Evolutionary conservation across 2,113 vertebrate species (phyloP).

Genomic region (Tetrao urogallus): DNA sequence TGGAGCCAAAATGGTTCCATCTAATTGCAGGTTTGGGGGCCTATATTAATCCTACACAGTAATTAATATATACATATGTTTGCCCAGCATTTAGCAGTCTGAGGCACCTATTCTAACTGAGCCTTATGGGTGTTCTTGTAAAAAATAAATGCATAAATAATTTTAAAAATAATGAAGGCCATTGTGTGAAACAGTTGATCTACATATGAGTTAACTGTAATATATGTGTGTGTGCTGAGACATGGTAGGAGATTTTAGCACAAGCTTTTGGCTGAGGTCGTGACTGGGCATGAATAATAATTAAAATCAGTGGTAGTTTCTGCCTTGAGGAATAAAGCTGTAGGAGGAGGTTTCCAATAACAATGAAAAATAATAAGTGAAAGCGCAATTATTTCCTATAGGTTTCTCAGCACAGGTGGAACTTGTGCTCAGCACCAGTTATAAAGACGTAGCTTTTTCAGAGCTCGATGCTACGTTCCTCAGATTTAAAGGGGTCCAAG

Average conservation of each 20-base stretch:
- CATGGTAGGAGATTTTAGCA: background rate
- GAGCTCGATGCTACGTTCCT: background rate
- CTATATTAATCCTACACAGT: background rate
- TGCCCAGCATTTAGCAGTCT: slow-evolving; percentile 16
- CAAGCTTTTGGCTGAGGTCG: background rate
- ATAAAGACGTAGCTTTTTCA: background rate
- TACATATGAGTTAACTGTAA: background rate
- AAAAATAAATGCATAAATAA: slow-evolving; percentile 34
- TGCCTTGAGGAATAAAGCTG: slow-evolving; percentile 29
- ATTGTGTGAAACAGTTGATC: slow-evolving; percentile 22
- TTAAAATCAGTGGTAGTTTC: slow-evolving; percentile 22
- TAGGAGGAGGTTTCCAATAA: slow-evolving; percentile 18
- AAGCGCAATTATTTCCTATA: slow-evolving; percentile 14
- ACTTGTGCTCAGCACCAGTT: slow-evolving; percentile 21
- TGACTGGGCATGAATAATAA: slow-evolving; percentile 30
- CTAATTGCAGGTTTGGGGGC: slow-evolving; percentile 20
- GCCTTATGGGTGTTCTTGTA: slow-evolving; percentile 34
- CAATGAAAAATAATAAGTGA: slow-evolving; percentile 3
- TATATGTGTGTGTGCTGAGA: background rate
- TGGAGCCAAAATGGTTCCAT: slow-evolving; percentile 10
- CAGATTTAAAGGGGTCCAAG: background rate
- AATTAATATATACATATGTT: background rate
- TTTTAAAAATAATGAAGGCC: background rate
- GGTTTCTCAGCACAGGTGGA: slow-evolving; percentile 11
- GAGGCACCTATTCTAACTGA: slow-evolving; percentile 5